phyloP scores from a whole-genome alignment of 2,113 vertebrate genomes.

The Cervus canadensis region DNA sequence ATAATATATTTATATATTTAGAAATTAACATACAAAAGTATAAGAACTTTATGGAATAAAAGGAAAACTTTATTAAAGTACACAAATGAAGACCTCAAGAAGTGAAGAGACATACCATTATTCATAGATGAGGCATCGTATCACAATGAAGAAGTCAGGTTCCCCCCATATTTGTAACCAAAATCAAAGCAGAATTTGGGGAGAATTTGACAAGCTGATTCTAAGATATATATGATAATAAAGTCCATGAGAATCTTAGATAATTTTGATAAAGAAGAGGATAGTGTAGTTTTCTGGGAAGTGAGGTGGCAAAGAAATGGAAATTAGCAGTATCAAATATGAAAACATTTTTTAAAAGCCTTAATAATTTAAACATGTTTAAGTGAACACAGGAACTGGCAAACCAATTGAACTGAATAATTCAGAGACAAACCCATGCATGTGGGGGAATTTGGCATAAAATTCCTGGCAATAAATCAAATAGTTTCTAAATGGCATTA shows the following conservation, averaged over 20 bases:
- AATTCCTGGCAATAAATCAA: not conserved
- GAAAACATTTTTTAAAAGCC: not conserved
- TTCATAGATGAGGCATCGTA: not conserved
- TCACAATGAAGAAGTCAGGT: not conserved
- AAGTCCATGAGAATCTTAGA: not conserved
- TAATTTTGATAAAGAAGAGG: not conserved
- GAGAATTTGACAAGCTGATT: conserved; percentile 10
- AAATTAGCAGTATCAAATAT: not conserved
- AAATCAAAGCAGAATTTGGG: not conserved
- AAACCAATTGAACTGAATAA: not conserved
- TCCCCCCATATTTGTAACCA: not conserved
- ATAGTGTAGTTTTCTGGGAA: not conserved
- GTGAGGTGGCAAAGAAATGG: not conserved
- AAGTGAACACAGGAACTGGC: not conserved
- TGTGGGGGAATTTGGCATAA: not conserved
- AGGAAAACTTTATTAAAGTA: not conserved
- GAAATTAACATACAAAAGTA: not conserved
- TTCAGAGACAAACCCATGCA: not conserved
- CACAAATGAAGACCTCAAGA: not conserved
- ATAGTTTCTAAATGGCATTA: not conserved
- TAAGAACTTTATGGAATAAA: not conserved
- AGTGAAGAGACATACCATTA: not conserved
- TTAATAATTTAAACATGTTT: not conserved
- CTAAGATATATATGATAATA: not conserved
- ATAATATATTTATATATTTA: not conserved